phyloP scores from a whole-genome alignment of 2,113 vertebrate genomes.

The Porphyrio hochstetteri region DNA sequence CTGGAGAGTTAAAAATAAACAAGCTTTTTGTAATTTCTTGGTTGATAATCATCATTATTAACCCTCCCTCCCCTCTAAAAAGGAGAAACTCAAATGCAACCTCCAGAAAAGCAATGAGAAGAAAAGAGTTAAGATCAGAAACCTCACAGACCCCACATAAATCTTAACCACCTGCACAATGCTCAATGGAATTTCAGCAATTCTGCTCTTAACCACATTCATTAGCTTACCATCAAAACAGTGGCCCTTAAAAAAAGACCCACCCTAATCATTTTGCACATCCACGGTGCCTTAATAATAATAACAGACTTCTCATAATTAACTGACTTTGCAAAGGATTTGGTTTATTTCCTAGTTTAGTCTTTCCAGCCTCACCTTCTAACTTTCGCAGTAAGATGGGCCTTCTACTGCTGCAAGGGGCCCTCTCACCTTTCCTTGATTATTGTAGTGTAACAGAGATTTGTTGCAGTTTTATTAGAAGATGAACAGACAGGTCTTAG shows the following conservation, averaged over 20 bases:
- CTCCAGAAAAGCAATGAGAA: neutral
- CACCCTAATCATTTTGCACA: neutral
- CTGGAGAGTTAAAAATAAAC: neutral
- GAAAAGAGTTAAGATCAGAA: neutral
- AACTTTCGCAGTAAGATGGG: neutral
- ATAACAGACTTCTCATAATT: neutral
- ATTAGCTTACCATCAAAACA: neutral
- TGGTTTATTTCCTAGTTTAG: neutral
- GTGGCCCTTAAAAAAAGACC: neutral
- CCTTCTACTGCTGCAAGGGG: neutral
- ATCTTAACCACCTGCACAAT: neutral
- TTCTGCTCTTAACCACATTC: neutral
- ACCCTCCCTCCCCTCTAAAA: neutral
- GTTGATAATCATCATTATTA: neutral
- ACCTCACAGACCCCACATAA: neutral
- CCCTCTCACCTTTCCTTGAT: neutral
- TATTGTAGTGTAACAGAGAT: neutral
- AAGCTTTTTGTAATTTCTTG: neutral
- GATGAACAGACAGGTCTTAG: neutral
- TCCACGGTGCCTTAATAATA: neutral
- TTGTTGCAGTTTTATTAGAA: neutral
- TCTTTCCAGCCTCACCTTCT: neutral
- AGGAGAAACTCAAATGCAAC: neutral
- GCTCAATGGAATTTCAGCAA: neutral
- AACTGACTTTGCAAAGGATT: neutral